phyloP scores from a whole-genome alignment of 2,797 vertebrate species.

The Hafferia zeledoni region DNA sequence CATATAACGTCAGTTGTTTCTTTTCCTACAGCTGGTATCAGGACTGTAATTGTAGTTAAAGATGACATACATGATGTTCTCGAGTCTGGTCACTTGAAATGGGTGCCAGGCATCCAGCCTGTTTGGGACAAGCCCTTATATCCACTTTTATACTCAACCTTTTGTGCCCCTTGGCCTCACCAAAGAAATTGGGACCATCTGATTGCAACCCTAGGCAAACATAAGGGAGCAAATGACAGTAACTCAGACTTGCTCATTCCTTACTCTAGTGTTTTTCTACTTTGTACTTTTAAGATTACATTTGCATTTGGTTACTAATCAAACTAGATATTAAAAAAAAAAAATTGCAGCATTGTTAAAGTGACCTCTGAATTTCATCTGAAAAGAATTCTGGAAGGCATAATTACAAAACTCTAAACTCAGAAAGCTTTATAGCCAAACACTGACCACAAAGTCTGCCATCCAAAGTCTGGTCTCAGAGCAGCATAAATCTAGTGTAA shows the following conservation, averaged over 20 bases:
- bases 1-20: neutral
- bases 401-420: neutral
- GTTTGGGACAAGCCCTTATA: neutral
- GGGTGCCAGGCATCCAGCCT: neutral
- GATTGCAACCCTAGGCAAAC: neutral
- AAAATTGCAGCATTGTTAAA: neutral
- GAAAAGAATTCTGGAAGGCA: neutral
- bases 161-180: neutral
- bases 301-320: neutral
- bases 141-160: fast-evolving
- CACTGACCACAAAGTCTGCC: neutral
- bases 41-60: neutral
- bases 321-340: neutral
- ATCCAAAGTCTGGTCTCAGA: neutral
- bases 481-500: slow-evolving; percentile 14
- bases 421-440: neutral
- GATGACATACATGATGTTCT: neutral
- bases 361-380: neutral
- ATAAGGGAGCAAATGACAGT: neutral
- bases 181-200: neutral
- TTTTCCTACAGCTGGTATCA: neutral
- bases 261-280: neutral
- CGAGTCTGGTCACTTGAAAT: neutral
- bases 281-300: neutral
- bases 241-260: neutral